phyloP scores from a whole-genome alignment of 2,113 vertebrate species.

The Mungos mungo region DNA sequence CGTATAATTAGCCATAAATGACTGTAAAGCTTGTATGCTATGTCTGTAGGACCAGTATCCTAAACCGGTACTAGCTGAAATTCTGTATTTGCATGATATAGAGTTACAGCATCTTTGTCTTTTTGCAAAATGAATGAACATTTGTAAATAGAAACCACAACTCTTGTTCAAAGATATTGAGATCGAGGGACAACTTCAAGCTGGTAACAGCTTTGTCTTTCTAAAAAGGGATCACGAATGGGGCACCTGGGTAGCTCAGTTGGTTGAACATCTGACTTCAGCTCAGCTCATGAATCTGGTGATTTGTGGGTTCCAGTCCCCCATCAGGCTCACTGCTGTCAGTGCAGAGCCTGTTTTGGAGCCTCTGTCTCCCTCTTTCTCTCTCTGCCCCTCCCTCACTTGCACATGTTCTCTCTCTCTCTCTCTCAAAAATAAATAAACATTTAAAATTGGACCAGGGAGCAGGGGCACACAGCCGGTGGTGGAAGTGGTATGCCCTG shows the following conservation, averaged over 20 bases:
- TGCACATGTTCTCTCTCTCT: too few relatives aligned
- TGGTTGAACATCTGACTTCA: too few relatives aligned
- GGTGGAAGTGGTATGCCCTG: neutral
- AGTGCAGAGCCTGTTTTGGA: too few relatives aligned
- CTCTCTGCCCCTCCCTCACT: too few relatives aligned
- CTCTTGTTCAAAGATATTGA: neutral
- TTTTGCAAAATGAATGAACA: conserved; percentile 47
- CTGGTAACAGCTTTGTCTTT: neutral
- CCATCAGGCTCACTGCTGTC: too few relatives aligned
- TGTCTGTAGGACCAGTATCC: neutral
- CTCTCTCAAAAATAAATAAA: too few relatives aligned
- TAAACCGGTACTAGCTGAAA: neutral
- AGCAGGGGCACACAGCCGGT: too few relatives aligned
- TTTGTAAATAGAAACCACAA: neutral
- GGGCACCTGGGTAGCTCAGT: too few relatives aligned
- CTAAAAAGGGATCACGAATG: neutral
- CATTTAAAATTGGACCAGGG: neutral
- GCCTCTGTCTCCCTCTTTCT: too few relatives aligned
- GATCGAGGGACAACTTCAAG: neutral
- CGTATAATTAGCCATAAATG: neutral
- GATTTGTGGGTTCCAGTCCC: too few relatives aligned
- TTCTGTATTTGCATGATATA: neutral
- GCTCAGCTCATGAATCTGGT: too few relatives aligned
- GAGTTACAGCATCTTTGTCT: neutral
- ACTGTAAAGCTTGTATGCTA: neutral